phyloP scores from a whole-genome alignment of 1,140 invertebrate species.

The Campoletis sonorensis region DNA sequence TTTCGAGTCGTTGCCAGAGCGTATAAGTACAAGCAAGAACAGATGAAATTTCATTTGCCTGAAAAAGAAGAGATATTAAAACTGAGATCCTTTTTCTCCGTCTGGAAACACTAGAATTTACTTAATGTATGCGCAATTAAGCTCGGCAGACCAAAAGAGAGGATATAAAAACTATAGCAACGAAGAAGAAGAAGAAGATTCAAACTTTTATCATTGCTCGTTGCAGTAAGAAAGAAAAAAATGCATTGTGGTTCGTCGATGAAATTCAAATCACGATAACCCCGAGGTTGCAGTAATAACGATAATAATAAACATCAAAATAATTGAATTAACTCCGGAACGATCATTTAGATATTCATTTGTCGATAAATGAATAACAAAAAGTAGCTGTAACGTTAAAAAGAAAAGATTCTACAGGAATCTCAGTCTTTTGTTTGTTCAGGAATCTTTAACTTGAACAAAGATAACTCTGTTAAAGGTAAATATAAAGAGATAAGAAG shows the following conservation, averaged over 20 bases:
- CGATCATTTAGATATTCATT: background rate
- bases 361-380: background rate
- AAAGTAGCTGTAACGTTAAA: too few species aligned
- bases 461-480: too few species aligned
- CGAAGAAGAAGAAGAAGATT: background rate
- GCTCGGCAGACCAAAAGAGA: slow-evolving; percentile 17
- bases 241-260: background rate
- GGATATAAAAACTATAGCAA: slow-evolving; percentile 5
- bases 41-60: slow-evolving; percentile 27
- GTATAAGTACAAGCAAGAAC: slow-evolving; percentile 6
- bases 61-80: slow-evolving; percentile 32
- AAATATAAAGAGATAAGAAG: background rate
- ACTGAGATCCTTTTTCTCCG: background rate
- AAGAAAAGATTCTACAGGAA: too few species aligned
- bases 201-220: slow-evolving; percentile 4
- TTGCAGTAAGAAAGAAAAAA: background rate
- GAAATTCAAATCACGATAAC: background rate
- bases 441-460: too few species aligned
- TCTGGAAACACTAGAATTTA: slow-evolving; percentile 26
- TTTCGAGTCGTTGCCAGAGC: background rate
- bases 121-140: slow-evolving; percentile 41
- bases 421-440: background rate
- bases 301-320: background rate
- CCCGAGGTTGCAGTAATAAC: background rate
- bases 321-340: background rate